Evolutionary conservation across 1,140 invertebrate species (phyloP).

Genomic region (Argopecten irradians): DNA sequence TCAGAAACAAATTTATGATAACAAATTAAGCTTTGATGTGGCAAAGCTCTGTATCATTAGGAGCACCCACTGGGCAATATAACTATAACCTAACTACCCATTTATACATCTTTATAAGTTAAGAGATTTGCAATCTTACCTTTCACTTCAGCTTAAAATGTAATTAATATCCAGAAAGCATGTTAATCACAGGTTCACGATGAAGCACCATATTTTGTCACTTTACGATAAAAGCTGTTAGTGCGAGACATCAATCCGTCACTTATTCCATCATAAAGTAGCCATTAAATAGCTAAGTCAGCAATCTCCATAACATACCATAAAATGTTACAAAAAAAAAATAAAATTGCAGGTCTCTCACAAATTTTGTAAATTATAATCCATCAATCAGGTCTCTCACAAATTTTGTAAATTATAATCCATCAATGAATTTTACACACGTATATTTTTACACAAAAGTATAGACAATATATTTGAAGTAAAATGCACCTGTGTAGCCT

Average conservation of each 20-base stretch:
- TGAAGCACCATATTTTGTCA: background rate
- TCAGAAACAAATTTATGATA: too few relatives aligned
- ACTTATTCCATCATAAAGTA: background rate
- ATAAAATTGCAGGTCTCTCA: too few relatives aligned
- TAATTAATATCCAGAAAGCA: background rate
- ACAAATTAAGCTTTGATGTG: too few relatives aligned
- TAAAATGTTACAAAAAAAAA: too few relatives aligned
- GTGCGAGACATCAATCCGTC: background rate
- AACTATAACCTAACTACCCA: too few relatives aligned
- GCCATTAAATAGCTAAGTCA: background rate
- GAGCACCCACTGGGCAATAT: too few relatives aligned
- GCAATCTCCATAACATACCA: background rate
- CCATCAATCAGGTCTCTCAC: background rate
- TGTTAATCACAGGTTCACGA: background rate
- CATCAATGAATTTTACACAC: background rate
- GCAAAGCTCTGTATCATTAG: too few relatives aligned
- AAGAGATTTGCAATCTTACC: background rate
- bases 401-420: background rate
- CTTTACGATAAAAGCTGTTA: constrained; percentile 9
- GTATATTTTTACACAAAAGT: background rate
- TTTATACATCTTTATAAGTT: background rate
- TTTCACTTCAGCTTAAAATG: background rate
- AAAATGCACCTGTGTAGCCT: background rate
- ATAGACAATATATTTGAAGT: background rate
- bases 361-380: background rate